Base-by-base conservation (phyloP, 2,113 vertebrate species). In the Neopipo cinnamomea region DNA sequence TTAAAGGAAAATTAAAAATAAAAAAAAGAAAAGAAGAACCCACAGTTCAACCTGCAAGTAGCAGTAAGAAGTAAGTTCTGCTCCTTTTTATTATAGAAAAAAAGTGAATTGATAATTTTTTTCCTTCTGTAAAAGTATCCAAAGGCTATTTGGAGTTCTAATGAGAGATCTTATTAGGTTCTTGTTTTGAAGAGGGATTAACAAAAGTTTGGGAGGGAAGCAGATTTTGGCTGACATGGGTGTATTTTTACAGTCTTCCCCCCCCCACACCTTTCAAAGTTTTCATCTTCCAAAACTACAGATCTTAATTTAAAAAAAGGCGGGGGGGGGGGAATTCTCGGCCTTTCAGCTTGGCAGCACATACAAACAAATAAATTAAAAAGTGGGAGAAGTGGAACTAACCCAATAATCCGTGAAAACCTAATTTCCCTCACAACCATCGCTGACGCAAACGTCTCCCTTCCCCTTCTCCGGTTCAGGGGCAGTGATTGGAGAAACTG, bases 281-380 rank as follows among this genome's bases (percentile, higher is more conserved):
- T 98, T 98, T 92, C 94, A 95, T 97, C 96, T 97, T 97, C 88
- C 89, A 97, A 98, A 98, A 97, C 96, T 85, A 81, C 96, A 97
- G 86, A 97, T 98, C 98, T 95, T 98, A 98, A 98, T 98, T 98
- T 94, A 98, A 98, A 96, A 98, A 96, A 49, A 97, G 66, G 18
- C 11, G 16, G 24, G 39, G 80, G 14, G 50, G 42, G 5, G 0
- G 9, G 16, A 95, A 94, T 95, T 97, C 93, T 89, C 85, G 97
- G 97, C 97, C 98, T 98, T 98, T 98, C 97, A 97, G 97, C 97
- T 98, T 94, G 85, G 95, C 94, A 97, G 98, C 98, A 98, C 98
- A 98, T 97, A 97, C 97, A 98, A 98, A 98, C 98, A 98, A 98
- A 98, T 98, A 98, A 98, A 98, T 98, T 98, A 98, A 98, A 98